These are phyloP conservation scores for western clawed frog (Xenopus tropicalis) DNA, from an alignment of 2,113 vertebrate species.

Conservation along the genomic window UCB_Xtro_10.0 CM004447.2:72753001-72753500, in stretches of 20 bases:
- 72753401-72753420: slow-evolving; percentile 25
- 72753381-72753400: slow-evolving; percentile 15
- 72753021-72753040: too few relatives aligned
- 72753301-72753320: slow-evolving; percentile 15
- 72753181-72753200: too few relatives aligned
- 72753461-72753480: background rate
- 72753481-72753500: background rate
- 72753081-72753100: too few relatives aligned
- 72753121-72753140: too few relatives aligned
- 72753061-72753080: too few relatives aligned
- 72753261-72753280: slow-evolving; percentile 17
- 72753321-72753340: slow-evolving; percentile 21
- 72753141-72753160: too few relatives aligned
- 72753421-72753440: slow-evolving; percentile 15
- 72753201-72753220: too few relatives aligned
- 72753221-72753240: background rate
- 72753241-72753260: slow-evolving; percentile 18
- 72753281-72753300: slow-evolving; percentile 5
- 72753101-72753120: too few relatives aligned
- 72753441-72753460: background rate
- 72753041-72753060: too few relatives aligned
- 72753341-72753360: background rate
- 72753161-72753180: too few relatives aligned
- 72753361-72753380: background rate
- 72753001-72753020: too few relatives aligned